Conservation (phyloP, 2,888 invertebrate species). For the Pimpla rufipes region DNA sequence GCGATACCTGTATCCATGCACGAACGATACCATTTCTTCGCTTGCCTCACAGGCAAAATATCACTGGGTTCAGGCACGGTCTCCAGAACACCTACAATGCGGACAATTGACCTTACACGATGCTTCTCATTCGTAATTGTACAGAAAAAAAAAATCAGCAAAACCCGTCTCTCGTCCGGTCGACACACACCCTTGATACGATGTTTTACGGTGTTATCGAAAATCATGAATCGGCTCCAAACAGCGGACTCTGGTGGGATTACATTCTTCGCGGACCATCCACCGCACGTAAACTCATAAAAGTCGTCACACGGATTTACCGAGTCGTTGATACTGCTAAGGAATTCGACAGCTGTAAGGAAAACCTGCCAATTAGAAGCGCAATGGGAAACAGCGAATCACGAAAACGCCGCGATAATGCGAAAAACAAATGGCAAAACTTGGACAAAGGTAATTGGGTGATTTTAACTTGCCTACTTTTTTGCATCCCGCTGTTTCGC, state of each 20-base stretch:
- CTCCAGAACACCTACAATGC: slow-evolving; percentile 66
- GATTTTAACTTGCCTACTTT: slow-evolving; percentile 56
- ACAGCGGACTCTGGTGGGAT: slow-evolving; percentile 66
- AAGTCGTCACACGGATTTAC: slow-evolving; percentile 76
- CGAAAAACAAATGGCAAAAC: background rate
- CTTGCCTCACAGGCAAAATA: slow-evolving; percentile 71
- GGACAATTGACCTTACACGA: background rate
- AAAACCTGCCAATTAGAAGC: background rate
- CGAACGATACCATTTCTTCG: slow-evolving; percentile 73
- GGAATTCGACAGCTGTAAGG: slow-evolving; percentile 63
- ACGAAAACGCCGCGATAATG: background rate
- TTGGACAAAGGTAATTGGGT: background rate
- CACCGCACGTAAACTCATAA: slow-evolving; percentile 75
- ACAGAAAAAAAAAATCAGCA: background rate
- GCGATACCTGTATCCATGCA: slow-evolving; percentile 74
- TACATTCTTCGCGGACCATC: slow-evolving; percentile 68
- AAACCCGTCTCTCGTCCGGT: background rate
- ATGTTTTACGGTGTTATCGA: slow-evolving; percentile 58
- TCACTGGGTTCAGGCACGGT: slow-evolving; percentile 59
- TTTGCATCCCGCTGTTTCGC: slow-evolving; percentile 64
- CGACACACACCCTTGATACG: slow-evolving; percentile 58
- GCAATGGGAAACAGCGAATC: background rate
- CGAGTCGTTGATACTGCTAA: slow-evolving; percentile 70
- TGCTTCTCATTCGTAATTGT: no score
- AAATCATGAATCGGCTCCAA: slow-evolving; percentile 71